Evolutionary conservation across 2,113 vertebrate species (phyloP).

Genomic region (Promerops cafer): DNA sequence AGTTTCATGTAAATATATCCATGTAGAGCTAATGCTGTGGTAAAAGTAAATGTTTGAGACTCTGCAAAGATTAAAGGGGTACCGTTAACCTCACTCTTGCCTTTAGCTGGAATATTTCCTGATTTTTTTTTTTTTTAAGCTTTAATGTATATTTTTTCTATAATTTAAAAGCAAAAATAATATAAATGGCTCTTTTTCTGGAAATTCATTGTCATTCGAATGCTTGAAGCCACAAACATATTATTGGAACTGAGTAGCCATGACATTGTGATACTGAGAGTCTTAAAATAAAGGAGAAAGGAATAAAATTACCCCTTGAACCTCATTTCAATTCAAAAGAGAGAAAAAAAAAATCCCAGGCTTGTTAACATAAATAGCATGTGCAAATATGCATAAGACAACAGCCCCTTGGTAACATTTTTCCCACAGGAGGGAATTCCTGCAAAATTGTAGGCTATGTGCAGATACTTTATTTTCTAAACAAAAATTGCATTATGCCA

Average conservation of each 20-base stretch:
- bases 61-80: slow-evolving; percentile 37
- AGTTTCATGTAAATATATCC: slow-evolving; percentile 29
- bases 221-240: background rate
- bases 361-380: slow-evolving; percentile 53
- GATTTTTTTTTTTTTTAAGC: background rate
- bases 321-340: background rate
- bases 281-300: slow-evolving; percentile 8
- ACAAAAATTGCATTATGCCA: slow-evolving; percentile 54
- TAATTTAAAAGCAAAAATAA: slow-evolving; percentile 13
- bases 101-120: slow-evolving; percentile 42
- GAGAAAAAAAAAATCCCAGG: slow-evolving; percentile 4
- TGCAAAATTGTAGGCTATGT: slow-evolving; percentile 16
- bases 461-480: slow-evolving; percentile 55
- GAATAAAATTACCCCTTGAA: background rate
- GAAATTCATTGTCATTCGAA: background rate
- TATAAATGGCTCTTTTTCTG: background rate
- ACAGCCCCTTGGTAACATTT: slow-evolving; percentile 41
- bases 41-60: slow-evolving; percentile 16
- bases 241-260: background rate
- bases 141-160: background rate
- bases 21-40: background rate
- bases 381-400: slow-evolving; percentile 52
- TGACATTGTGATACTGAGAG: slow-evolving; percentile 2
- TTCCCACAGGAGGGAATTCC: slow-evolving; percentile 59
- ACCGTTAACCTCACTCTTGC: slow-evolving; percentile 20